A percentile compares a stretch with the other conserved stretches of the same genome.
Conservation (phyloP, 2,797 vertebrate species). For the Oreonectes daqikongensis region DNA sequence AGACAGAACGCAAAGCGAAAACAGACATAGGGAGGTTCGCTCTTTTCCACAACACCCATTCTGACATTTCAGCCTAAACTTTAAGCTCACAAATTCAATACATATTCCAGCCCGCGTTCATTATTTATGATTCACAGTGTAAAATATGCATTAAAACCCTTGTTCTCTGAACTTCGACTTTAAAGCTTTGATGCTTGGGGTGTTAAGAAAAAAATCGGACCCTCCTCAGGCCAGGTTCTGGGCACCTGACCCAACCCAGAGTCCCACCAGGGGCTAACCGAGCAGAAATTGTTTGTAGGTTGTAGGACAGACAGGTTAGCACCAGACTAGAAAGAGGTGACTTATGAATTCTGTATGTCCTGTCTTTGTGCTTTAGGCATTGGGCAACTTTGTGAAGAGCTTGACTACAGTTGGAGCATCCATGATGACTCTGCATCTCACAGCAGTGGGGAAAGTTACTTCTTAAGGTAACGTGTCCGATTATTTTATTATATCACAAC, state of each 20-base stretch:
- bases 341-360: constrained; percentile 57
- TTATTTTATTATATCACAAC: background rate
- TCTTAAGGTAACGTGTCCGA: background rate
- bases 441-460: background rate
- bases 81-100: constrained; percentile 8
- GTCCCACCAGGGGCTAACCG: constrained; percentile 33
- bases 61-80: constrained; percentile 33
- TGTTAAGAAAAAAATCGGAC: constrained; percentile 41
- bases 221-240: constrained; percentile 47
- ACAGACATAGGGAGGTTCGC: background rate
- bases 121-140: constrained; percentile 39
- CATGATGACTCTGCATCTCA: constrained; percentile 13
- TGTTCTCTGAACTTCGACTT: constrained; percentile 14
- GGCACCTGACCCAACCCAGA: constrained; percentile 43
- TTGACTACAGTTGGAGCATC: constrained; percentile 28
- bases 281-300: constrained; percentile 45
- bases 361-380: constrained; percentile 48
- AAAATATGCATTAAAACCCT: constrained; percentile 47
- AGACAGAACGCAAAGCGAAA: background rate
- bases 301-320: constrained; percentile 25
- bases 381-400: constrained; percentile 16
- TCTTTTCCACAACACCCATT: background rate
- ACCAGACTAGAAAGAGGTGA: constrained; percentile 47
- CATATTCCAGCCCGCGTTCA: constrained; percentile 28
- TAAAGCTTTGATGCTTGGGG: constrained; percentile 26